These are phyloP conservation scores for Lymantria dispar DNA, from an alignment of 2,888 invertebrate genomes.

Conservation along the genomic window DNA sequence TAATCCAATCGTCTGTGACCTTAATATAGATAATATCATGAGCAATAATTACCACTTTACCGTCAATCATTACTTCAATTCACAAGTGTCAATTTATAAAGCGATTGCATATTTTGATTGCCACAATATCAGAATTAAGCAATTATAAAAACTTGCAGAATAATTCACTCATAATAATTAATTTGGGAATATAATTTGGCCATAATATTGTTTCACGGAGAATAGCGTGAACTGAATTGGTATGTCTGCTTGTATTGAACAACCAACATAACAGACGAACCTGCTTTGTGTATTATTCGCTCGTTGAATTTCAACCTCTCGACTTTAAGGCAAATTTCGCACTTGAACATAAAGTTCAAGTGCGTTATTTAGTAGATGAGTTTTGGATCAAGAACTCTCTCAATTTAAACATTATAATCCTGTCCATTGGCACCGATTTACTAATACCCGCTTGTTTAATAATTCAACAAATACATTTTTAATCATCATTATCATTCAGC, in stretches of 20 bases:
- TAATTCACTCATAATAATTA: slow-evolving; percentile 6
- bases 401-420: slow-evolving; percentile 31
- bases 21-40: too few species aligned
- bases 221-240: neutral
- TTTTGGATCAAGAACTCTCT: slow-evolving; percentile 30
- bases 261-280: slow-evolving; percentile 52
- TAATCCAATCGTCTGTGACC: too few species aligned
- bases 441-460: too few species aligned
- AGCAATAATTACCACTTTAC: too few species aligned
- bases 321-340: too few species aligned
- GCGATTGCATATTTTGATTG: too few species aligned
- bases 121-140: neutral
- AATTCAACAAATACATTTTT: too few species aligned
- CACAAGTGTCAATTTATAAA: too few species aligned
- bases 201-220: neutral
- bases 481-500: too few species aligned
- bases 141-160: neutral
- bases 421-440: slow-evolving; percentile 11
- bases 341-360: slow-evolving; percentile 32
- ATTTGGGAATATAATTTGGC: slow-evolving; percentile 22
- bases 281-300: slow-evolving; percentile 58
- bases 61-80: too few species aligned
- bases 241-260: slow-evolving; percentile 42
- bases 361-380: slow-evolving; percentile 30
- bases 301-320: slow-evolving; percentile 23